phyloP scores from a whole-genome alignment of 2,797 vertebrate genomes.

The Gobionotothen gibberifrons region DNA sequence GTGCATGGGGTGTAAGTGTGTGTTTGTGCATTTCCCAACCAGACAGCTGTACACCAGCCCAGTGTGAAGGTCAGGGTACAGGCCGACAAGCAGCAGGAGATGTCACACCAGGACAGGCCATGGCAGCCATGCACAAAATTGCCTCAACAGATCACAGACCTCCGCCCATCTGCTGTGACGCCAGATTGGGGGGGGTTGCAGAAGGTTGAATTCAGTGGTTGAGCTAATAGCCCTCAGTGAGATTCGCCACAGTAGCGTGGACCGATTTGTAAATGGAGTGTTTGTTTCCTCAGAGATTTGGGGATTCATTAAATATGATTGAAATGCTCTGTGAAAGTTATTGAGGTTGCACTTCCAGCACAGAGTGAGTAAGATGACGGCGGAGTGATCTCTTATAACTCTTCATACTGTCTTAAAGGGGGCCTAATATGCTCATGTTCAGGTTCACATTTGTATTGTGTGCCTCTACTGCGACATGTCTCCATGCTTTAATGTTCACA shows the following conservation, averaged over 20 bases:
- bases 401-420: not conserved
- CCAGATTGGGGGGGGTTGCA: slow-evolving; percentile 71
- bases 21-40: slow-evolving; percentile 66
- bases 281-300: slow-evolving; percentile 65
- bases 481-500: too few species aligned
- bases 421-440: too few species aligned
- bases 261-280: slow-evolving; percentile 77
- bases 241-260: slow-evolving; percentile 66
- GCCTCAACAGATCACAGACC: slow-evolving; percentile 87
- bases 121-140: slow-evolving; percentile 89
- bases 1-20: slow-evolving; percentile 35
- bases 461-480: too few species aligned
- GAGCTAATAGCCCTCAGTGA: slow-evolving; percentile 82
- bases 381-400: not conserved
- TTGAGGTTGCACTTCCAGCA: slow-evolving; percentile 16
- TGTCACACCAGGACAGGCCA: slow-evolving; percentile 86
- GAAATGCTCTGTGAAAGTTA: slow-evolving; percentile 37
- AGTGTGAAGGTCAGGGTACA: slow-evolving; percentile 88
- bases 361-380: slow-evolving; percentile 4
- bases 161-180: slow-evolving; percentile 84
- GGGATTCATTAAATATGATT: slow-evolving; percentile 47
- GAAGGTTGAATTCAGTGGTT: slow-evolving; percentile 77
- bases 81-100: slow-evolving; percentile 85
- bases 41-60: slow-evolving; percentile 81
- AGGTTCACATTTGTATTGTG: too few species aligned